Conservation (phyloP, 2,113 vertebrate genomes). For the Pterocles gutturalis region DNA sequence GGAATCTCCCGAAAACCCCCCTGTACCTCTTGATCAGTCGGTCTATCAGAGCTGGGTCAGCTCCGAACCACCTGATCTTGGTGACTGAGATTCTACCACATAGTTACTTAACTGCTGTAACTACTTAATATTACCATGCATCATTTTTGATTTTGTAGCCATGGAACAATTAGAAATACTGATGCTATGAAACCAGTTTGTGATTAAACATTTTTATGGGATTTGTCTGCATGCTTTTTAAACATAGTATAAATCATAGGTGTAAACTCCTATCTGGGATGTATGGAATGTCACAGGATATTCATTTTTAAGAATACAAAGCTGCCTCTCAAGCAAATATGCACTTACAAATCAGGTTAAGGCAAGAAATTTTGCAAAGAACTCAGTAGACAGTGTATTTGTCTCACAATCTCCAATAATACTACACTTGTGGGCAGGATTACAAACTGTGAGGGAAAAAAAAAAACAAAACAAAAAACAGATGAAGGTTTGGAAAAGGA, state of each 20-base stretch:
- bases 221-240: conserved; percentile 1
- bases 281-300: neutral
- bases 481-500: neutral
- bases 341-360: neutral
- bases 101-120: neutral
- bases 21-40: too few species aligned
- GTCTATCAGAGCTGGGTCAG: too few species aligned
- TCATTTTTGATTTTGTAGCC: neutral
- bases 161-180: neutral
- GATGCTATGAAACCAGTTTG: neutral
- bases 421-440: neutral
- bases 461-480: neutral
- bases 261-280: neutral
- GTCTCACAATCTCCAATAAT: neutral
- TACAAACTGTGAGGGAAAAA: neutral
- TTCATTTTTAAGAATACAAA: neutral
- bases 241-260: neutral
- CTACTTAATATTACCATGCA: neutral
- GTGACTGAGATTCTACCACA: neutral
- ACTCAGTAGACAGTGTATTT: neutral
- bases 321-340: neutral
- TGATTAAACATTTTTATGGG: neutral
- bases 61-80: too few species aligned
- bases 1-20: too few species aligned
- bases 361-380: neutral